Percentiles rank a stretch among this genome's conserved stretches.
Evolutionary conservation across 2,888 invertebrate genomes (phyloP).

Genomic region (Sipha maydis): DNA sequence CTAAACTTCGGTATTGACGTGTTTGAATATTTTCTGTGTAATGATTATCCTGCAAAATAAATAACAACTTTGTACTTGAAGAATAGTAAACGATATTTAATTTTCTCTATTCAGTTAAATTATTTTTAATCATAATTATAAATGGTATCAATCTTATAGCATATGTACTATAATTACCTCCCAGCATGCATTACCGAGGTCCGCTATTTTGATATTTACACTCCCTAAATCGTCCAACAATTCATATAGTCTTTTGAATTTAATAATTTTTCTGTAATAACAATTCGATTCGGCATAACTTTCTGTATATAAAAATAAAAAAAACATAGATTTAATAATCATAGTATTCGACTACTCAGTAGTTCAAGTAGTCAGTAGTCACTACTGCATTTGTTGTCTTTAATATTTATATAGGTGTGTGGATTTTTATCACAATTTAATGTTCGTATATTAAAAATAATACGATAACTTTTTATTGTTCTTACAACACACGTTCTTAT

Average conservation of each 20-base stretch:
- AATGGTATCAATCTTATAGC: neutral
- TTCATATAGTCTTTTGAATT: constrained; percentile 65
- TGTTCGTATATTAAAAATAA: neutral
- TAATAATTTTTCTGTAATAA: constrained; percentile 57
- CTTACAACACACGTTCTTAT: no score
- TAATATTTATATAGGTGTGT: neutral
- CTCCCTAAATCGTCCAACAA: constrained; percentile 71
- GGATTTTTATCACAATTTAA: neutral
- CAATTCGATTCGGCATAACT: constrained; percentile 46
- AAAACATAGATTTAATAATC: neutral
- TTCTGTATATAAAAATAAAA: constrained; percentile 2
- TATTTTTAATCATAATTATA: no score
- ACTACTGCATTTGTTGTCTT: no score
- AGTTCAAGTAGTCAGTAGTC: no score
- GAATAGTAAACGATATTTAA: no score
- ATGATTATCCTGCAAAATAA: constrained; percentile 71
- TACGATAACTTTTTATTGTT: neutral
- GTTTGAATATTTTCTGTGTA: constrained; percentile 88
- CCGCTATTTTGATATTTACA: constrained; percentile 82
- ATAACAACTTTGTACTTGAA: no score
- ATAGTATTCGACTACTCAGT: no score
- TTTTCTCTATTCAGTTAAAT: no score
- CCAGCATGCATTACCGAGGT: constrained; percentile 88
- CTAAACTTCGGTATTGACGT: constrained; percentile 82
- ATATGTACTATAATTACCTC: constrained; percentile 66